Evolutionary conservation across 2,113 vertebrate species (phyloP), one percentile per base, ranked within the genome.

Genomic region (Actenoides hombroni): DNA sequence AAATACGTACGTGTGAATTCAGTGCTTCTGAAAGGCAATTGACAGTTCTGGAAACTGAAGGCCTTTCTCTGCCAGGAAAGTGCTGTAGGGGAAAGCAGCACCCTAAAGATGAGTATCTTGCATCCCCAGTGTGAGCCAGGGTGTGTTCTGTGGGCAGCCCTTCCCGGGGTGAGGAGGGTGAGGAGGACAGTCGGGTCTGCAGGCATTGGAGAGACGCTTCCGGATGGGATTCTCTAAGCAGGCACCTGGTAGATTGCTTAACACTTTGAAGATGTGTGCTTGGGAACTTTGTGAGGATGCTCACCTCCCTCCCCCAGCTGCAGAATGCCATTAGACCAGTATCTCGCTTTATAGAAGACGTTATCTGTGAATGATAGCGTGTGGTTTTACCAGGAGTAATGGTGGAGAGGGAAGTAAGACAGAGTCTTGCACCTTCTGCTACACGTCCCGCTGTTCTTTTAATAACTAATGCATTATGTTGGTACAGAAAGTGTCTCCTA

Each of bases 241-340:
- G 0, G 0, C 0, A 0, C 12, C 46, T 33, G 6, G 44, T 8
- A 12, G 44, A 4, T 79, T 24, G 16, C 51, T 29, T 29, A 21
- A 1, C n/a, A 15, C 15, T 0, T 86, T 59, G 44, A 23, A 48
- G 81, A 57, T 1, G 1, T 2, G 5, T 26, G 20, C 76, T 29
- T 31, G 59, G 44, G 59, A 83, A 3, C 59, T 53, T 57, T 7
- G 13, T 0, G 0, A 40, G 60, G 37, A 16, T 69, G 31, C 35
- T 68, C 64, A 11, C 39, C 46, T 79, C 28, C 28, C 31, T 53
- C 2, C 13, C 26, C 13, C 13, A 4, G 35, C 10, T 1, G 0
- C 33, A 70, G 25, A 75, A 51, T n/a, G 33, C 56, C 63, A 10
- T 51, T 17, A 40, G 76, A n/a, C 28, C 46, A 24, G 0, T 24